phyloP scores from a whole-genome alignment of 2,113 vertebrate species.

The Ammospiza nelsoni region DNA sequence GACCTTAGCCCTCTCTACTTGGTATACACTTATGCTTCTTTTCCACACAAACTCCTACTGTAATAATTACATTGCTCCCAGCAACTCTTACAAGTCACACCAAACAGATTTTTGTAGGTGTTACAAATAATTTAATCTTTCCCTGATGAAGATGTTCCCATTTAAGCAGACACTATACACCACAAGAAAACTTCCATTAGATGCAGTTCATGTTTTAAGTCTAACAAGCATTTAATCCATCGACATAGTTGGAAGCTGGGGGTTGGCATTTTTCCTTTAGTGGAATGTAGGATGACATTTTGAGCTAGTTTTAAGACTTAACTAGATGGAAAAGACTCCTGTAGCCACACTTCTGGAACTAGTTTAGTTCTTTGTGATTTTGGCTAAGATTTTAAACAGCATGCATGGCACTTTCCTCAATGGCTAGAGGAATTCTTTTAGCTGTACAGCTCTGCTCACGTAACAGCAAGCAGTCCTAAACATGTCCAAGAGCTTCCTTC shows the following conservation, averaged over 20 bases:
- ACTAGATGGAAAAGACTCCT: neutral
- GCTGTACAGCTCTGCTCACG: neutral
- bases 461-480: neutral
- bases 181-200: neutral
- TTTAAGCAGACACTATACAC: neutral
- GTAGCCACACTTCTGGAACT: neutral
- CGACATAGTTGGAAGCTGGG: too few relatives aligned
- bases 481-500: neutral
- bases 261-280: neutral
- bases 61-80: neutral
- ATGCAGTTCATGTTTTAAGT: neutral
- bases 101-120: neutral
- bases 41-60: neutral
- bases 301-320: neutral
- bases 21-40: neutral
- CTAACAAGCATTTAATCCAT: neutral
- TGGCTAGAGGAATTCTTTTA: neutral
- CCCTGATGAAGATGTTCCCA: neutral
- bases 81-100: neutral
- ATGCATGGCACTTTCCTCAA: neutral
- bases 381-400: neutral
- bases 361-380: neutral
- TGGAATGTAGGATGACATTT: accelerated
- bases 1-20: neutral
- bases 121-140: neutral